Conservation (phyloP, 2,113 vertebrate species). For the Dromaius novaehollandiae region DNA sequence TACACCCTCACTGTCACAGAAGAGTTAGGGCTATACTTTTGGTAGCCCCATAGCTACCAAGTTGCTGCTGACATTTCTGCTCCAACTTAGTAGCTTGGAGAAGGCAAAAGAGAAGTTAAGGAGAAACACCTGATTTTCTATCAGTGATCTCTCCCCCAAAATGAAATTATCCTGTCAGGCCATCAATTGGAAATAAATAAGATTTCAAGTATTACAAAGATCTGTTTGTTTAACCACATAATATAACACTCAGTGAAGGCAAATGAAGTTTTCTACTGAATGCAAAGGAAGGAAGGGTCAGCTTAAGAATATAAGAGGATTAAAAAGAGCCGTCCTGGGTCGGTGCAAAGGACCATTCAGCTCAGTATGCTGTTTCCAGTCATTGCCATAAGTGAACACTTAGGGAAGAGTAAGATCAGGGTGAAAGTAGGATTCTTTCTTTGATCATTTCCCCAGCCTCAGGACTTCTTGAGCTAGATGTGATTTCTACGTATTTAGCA, state of each 20-base stretch:
- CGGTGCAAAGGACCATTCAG: background rate
- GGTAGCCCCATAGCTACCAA: background rate
- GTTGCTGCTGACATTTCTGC: background rate
- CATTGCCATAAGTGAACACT: background rate
- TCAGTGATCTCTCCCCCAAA: background rate
- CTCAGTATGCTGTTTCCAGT: background rate
- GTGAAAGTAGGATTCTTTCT: slow-evolving; percentile 1
- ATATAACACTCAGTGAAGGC: background rate
- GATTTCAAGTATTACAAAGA: background rate
- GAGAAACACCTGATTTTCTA: background rate
- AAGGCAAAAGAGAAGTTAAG: background rate
- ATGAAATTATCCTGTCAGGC: background rate
- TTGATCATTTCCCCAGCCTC: background rate
- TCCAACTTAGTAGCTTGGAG: background rate
- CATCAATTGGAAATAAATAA: background rate
- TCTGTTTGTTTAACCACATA: background rate
- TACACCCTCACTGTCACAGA: background rate
- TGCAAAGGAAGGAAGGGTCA: background rate
- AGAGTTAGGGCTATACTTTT: background rate
- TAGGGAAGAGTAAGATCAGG: background rate
- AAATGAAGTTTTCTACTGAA: background rate
- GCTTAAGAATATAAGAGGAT: background rate
- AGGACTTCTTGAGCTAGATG: background rate
- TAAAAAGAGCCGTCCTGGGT: background rate
- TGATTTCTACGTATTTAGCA: slow-evolving; percentile 5